These are phyloP conservation scores for Didymodactylos carnosus DNA, from an alignment of 2,888 invertebrate species.

Conservation along the genomic window DNA sequence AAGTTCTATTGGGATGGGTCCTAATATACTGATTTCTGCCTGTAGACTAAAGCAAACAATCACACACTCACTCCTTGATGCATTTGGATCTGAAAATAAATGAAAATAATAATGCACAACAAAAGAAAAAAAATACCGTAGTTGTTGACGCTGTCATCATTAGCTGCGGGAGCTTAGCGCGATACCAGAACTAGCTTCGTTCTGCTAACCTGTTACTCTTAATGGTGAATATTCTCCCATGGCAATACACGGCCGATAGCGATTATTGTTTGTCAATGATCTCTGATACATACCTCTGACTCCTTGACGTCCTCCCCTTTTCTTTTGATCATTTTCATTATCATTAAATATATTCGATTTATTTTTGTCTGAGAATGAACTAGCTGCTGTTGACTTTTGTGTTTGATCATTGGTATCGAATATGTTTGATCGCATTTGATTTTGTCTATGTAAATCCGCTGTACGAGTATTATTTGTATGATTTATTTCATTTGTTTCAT, in stretches of 20 bases:
- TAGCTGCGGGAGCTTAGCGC: too few relatives aligned
- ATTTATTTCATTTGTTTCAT: too few relatives aligned
- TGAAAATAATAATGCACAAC: background rate
- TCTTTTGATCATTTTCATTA: background rate
- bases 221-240: background rate
- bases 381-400: background rate
- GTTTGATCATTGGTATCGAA: background rate
- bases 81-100: conserved; percentile 1
- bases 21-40: too few relatives aligned
- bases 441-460: background rate
- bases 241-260: background rate
- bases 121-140: background rate
- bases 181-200: background rate
- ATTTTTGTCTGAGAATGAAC: background rate
- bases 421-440: too few relatives aligned
- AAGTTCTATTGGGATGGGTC: too few relatives aligned
- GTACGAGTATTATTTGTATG: too few relatives aligned
- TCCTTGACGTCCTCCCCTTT: background rate
- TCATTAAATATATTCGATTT: background rate
- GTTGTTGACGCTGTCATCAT: background rate
- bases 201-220: background rate
- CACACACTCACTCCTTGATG: background rate
- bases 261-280: background rate
- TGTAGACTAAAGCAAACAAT: background rate
- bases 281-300: background rate